These are phyloP conservation scores for Chloromyia formosa DNA, from an alignment of 2,888 invertebrate species.

Conservation along the genomic window DNA sequence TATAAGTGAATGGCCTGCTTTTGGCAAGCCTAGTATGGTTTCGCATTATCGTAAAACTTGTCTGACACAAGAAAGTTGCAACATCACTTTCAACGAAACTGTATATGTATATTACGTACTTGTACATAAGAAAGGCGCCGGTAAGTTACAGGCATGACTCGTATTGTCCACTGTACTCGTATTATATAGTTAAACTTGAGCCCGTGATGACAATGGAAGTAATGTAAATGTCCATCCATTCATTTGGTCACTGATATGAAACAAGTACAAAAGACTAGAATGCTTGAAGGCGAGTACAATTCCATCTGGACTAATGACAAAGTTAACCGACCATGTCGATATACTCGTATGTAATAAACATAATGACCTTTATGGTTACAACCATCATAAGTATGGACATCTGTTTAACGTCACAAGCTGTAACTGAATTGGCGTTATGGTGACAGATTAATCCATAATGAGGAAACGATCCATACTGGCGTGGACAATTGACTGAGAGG, in stretches of 20 bases:
- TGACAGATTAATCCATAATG: too few species aligned
- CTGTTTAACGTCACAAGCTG: not conserved
- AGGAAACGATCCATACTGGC: too few species aligned
- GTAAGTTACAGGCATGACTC: not conserved
- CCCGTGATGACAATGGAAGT: not conserved
- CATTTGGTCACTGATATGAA: not conserved
- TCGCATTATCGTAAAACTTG: constrained; percentile 23
- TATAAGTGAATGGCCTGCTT: constrained; percentile 15
- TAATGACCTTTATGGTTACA: not conserved
- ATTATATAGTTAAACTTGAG: too few species aligned
- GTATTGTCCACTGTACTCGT: not conserved
- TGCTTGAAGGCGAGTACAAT: not conserved
- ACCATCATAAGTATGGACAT: not conserved
- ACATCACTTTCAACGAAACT: constrained; percentile 13
- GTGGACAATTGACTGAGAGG: too few species aligned
- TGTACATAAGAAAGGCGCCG: constrained; percentile 5
- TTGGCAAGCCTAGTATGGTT: constrained; percentile 1
- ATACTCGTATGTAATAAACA: too few species aligned
- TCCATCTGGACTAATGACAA: not conserved
- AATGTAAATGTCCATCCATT: not conserved
- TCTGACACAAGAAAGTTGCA: constrained; percentile 36
- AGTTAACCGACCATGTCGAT: not conserved
- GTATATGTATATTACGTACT: too few species aligned
- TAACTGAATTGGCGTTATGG: too few species aligned
- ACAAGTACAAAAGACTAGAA: not conserved